phyloP scores from a whole-genome alignment of 2,113 vertebrate species.

The Scortum barcoo region DNA sequence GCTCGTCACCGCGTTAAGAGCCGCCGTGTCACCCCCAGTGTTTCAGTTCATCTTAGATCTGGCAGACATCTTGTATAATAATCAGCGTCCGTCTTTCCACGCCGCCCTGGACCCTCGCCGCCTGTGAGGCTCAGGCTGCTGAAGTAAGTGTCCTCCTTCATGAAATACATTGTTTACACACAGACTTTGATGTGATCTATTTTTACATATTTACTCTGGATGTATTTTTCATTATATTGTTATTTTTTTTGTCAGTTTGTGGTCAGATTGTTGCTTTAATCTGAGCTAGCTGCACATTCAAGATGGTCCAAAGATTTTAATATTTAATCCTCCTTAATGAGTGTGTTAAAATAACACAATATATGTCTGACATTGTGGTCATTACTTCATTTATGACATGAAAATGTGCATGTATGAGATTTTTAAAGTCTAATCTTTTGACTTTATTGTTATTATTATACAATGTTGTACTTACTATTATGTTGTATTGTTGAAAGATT shows the following conservation, averaged over 20 bases:
- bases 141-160: background rate
- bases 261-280: too few relatives aligned
- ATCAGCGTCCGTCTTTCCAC: slow-evolving; percentile 12
- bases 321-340: background rate
- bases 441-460: background rate
- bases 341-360: background rate
- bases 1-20: background rate
- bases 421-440: background rate
- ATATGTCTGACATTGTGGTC: too few relatives aligned
- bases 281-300: too few relatives aligned
- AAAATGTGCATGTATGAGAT: background rate
- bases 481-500: background rate
- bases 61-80: slow-evolving; percentile 5
- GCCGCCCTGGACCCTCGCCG: background rate
- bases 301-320: too few relatives aligned
- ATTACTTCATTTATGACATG: background rate
- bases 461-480: background rate
- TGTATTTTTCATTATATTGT: background rate
- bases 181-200: background rate
- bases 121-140: background rate
- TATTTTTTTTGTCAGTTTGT: background rate
- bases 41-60: background rate
- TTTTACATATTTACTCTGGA: background rate
- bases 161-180: background rate
- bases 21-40: background rate